Evolutionary conservation across 1,140 invertebrate species (phyloP), one percentile per base, ranked within the genome.

Genomic region (Saccostrea echinata): DNA sequence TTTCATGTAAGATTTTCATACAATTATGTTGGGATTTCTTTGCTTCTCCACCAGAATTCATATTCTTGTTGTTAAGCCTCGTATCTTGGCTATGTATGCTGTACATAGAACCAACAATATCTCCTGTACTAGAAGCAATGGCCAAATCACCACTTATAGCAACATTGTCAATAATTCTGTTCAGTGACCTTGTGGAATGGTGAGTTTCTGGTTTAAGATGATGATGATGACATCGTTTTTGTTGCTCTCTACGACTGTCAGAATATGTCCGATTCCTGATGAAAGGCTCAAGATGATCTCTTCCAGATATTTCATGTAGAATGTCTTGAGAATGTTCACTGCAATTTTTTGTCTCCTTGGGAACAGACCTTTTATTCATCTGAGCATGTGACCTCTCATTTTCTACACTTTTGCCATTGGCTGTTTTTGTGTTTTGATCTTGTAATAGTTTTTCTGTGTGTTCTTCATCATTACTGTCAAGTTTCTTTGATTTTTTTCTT

Each of bases 61-160:
- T 53, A 30, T 35, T 24, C 13, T 12, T 51, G 43, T 51, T n/a
- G 18, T 24, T 21, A 30, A 35, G 21, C 61, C 30, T 33, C 33
- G 24, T 27, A 21, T 21, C 68, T 2, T 16, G 21, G 35, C 27
- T 43, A 16, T 16, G 18, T 9, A 86, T 8, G 27, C 84, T 86
- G 52, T 52, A 86, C 43, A 86, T 51, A 21, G 84, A 71, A 52
- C 84, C 64, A 33, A 57, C 8, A 33, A 84, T 57, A 61, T 84
- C 83, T 4, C 55, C 53, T 2, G 33, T 84, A 53, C 83, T 61
- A 13, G 81, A 51, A 24, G 81, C 81, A 18, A 83, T 6, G 0
- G 21, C 51, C 43, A 83, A 51, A 83, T 83, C 24, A 6, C n/a
- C n/a, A 30, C 53, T 61, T 2, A 84, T 30, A 24, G 16, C 33